A percentile compares a stretch with the other conserved stretches of the same genome.
Conservation (phyloP, 2,888 invertebrate species). For the Lacanobia oleracea region DNA sequence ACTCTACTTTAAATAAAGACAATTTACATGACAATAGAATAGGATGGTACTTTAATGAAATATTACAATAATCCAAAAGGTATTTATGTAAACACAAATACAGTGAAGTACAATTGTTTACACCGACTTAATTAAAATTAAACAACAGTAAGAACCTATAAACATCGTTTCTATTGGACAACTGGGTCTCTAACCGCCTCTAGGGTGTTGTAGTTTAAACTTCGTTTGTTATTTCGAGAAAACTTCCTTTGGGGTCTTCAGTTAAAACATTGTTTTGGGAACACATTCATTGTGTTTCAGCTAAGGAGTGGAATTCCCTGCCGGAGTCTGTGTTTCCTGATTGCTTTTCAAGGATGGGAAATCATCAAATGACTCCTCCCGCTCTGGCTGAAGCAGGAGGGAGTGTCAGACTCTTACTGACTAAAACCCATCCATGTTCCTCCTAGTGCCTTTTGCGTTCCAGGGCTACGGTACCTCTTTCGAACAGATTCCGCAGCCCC, state of each 20-base stretch:
- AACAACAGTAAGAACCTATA: constrained; percentile 16
- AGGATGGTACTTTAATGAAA: constrained; percentile 12
- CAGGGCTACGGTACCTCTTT: no score
- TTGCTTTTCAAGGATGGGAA: no score
- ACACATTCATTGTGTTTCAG: no score
- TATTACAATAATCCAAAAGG: neutral
- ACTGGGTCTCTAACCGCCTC: neutral
- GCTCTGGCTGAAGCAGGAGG: no score
- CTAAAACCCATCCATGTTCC: no score
- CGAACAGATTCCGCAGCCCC: no score
- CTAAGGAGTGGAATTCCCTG: no score
- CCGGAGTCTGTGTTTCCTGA: no score
- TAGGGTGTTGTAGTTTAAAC: neutral
- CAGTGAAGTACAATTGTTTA: constrained; percentile 14
- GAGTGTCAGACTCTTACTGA: no score
- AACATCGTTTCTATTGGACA: neutral
- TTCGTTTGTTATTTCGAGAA: neutral
- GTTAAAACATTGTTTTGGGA: no score
- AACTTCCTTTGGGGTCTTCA: neutral
- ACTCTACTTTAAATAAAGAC: neutral
- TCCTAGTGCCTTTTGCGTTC: no score
- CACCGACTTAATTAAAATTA: constrained; percentile 4
- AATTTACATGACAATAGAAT: constrained; percentile 42
- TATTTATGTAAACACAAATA: neutral
- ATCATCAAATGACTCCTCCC: no score